Evolutionary conservation across 2,113 vertebrate species (phyloP).

Genomic region (Lates calcarifer): DNA sequence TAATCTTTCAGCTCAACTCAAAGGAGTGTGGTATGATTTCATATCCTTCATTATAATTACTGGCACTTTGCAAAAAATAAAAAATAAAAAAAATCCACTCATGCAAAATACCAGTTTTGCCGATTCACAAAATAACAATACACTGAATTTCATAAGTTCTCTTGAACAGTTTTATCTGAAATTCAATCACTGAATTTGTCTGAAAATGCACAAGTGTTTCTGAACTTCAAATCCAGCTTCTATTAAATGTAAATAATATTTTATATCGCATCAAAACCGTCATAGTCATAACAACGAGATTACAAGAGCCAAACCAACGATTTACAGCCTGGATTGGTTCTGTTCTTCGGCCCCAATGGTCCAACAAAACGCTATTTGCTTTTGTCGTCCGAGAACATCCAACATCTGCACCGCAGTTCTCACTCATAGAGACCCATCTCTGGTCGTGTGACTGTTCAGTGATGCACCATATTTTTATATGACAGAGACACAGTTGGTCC

Average conservation of each 20-base stretch:
- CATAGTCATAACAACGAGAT: background rate
- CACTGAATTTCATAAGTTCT: background rate
- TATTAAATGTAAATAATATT: background rate
- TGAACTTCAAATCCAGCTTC: background rate
- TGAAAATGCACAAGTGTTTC: background rate
- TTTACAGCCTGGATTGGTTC: background rate
- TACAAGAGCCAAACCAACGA: background rate
- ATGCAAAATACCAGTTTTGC: background rate
- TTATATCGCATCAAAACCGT: background rate
- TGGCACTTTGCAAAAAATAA: background rate
- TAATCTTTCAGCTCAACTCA: background rate
- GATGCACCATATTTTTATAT: background rate
- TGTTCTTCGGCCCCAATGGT: background rate
- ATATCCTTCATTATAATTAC: background rate
- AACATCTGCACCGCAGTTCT: slow-evolving; percentile 10
- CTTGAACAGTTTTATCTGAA: background rate
- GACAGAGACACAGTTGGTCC: background rate
- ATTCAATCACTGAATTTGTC: background rate
- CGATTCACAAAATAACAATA: background rate
- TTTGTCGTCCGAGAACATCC: background rate
- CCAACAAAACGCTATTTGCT: background rate
- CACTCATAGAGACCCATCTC: background rate
- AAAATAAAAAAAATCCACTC: too few species aligned
- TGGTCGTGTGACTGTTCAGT: background rate
- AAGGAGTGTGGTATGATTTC: background rate